A percentile compares a stretch with the other conserved stretches of the same genome.
These are phyloP conservation scores for Scaptomyza caliginosa DNA, from an alignment of 2,888 invertebrate genomes.

Conservation along the genomic window DNA sequence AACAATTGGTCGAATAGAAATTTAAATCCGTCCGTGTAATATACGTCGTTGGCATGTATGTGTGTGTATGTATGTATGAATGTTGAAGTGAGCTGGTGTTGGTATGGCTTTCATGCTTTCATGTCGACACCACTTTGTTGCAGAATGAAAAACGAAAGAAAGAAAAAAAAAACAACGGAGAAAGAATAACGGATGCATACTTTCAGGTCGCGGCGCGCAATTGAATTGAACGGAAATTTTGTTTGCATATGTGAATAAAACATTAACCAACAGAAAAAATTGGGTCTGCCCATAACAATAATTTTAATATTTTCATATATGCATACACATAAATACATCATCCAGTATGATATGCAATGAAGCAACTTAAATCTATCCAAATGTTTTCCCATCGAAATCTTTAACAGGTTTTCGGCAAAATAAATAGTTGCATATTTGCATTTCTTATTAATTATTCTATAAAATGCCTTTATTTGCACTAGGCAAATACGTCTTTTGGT, in stretches of 20 bases:
- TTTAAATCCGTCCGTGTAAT: conserved; percentile 23
- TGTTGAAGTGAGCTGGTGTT: not conserved
- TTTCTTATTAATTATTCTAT: not conserved
- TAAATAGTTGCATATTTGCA: not conserved
- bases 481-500: conserved; percentile 1
- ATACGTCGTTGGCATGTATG: conserved; percentile 7
- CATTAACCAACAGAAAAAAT: conserved; percentile 46
- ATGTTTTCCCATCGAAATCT: too few relatives aligned
- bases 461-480: conserved; percentile 12
- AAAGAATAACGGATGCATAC: conserved; percentile 53
- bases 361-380: too few relatives aligned
- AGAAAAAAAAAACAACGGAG: conserved; percentile 25
- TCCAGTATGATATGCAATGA: conserved; percentile 30
- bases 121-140: conserved; percentile 58
- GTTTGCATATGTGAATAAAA: conserved; percentile 80
- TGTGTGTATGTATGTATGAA: conserved; percentile 10
- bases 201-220: conserved; percentile 57
- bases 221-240: conserved; percentile 76
- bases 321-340: too few relatives aligned
- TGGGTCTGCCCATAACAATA: conserved; percentile 14
- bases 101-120: conserved; percentile 25
- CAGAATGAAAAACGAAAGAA: conserved; percentile 28
- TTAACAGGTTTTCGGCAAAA: not conserved
- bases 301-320: not conserved
- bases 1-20: conserved; percentile 75